Conservation (phyloP, 1,140 invertebrate species). For the Conus betulinus region DNA sequence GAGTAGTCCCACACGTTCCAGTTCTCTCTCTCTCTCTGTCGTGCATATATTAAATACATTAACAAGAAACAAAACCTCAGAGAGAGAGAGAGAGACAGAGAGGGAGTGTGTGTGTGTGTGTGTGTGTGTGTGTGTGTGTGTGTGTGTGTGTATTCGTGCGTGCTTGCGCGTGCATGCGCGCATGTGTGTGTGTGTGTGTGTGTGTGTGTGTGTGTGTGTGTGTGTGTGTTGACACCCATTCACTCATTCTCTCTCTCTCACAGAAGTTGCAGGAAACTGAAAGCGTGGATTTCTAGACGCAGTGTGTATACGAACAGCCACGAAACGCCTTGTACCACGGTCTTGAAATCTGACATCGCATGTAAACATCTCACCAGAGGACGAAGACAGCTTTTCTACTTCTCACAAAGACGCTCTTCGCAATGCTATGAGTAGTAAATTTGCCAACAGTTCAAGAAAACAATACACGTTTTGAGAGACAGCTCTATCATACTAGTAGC, state of each 20-base stretch:
- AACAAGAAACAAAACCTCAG: background rate
- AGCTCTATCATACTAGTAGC: too few species aligned
- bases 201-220: slow-evolving; percentile 23
- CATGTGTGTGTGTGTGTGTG: slow-evolving; percentile 24
- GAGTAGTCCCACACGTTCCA: too few species aligned
- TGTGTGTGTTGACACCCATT: background rate
- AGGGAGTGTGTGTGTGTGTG: background rate
- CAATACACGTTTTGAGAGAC: too few species aligned
- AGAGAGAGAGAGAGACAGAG: background rate
- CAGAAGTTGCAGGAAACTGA: too few species aligned
- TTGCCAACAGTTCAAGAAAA: too few species aligned
- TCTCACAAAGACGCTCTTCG: too few species aligned
- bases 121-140: background rate
- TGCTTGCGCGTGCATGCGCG: background rate
- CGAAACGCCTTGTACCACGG: too few species aligned
- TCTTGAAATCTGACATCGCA: too few species aligned
- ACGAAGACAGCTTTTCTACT: too few species aligned
- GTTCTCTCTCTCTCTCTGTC: background rate
- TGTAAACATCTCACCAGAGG: too few species aligned
- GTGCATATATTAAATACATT: background rate
- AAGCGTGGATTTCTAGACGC: background rate
- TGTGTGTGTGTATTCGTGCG: background rate
- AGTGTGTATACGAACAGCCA: background rate
- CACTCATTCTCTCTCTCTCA: too few species aligned
- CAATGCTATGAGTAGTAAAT: too few species aligned